These are phyloP conservation scores for Lordiphosa clarofinis DNA, from an alignment of 1,140 invertebrate species.

Conservation along the genomic window DNA sequence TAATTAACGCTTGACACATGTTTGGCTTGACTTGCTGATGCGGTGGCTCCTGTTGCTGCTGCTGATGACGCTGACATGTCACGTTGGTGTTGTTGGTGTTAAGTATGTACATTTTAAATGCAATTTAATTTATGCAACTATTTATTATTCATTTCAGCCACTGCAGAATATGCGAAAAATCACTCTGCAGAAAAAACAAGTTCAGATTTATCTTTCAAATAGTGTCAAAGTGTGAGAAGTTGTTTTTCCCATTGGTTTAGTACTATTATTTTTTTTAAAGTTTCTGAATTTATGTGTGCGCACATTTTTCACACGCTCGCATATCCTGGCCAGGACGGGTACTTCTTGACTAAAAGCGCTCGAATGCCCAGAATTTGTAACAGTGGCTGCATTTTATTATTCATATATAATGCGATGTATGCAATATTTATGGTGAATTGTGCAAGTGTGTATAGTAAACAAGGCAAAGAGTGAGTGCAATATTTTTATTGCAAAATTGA, in stretches of 20 bases:
- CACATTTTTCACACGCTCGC: constrained; percentile 8
- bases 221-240: constrained; percentile 24
- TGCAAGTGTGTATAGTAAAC: too few relatives aligned
- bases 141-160: constrained; percentile 2
- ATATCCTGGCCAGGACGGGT: not conserved
- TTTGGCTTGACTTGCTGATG: constrained; percentile 28
- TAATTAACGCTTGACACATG: constrained; percentile 47
- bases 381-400: constrained; percentile 41
- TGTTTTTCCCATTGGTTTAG: constrained; percentile 3
- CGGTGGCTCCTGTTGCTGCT: constrained; percentile 8
- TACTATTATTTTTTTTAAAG: constrained; percentile 1
- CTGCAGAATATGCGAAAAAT: constrained; percentile 8
- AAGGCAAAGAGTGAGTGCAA: too few relatives aligned
- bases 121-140: constrained; percentile 28
- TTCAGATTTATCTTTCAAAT: constrained; percentile 33
- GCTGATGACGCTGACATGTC: constrained; percentile 29
- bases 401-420: too few relatives aligned
- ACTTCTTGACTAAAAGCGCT: not conserved
- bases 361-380: constrained; percentile 12
- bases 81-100: constrained; percentile 17
- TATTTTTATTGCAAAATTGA: too few relatives aligned
- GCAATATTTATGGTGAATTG: too few relatives aligned
- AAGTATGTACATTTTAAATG: constrained; percentile 35
- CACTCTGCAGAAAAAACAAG: not conserved
- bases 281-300: constrained; percentile 14